These are phyloP conservation scores for Microplitis mediator DNA, from an alignment of 1,140 invertebrate species.

Conservation along the genomic window DNA sequence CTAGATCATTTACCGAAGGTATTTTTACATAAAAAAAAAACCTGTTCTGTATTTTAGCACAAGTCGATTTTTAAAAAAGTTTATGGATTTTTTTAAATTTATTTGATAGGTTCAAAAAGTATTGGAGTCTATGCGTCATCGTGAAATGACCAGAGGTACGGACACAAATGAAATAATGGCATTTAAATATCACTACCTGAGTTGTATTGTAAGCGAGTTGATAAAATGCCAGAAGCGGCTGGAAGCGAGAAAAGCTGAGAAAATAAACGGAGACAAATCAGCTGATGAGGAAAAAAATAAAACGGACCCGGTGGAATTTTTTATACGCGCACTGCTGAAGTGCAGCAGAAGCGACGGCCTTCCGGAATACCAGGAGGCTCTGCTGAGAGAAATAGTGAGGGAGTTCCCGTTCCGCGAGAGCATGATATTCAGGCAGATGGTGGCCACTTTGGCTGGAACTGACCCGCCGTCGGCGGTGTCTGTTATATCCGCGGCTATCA, in stretches of 20 bases:
- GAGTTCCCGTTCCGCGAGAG: conserved; percentile 88
- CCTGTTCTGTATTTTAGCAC: neutral
- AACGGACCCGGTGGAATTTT: conserved; percentile 73
- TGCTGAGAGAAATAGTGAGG: conserved; percentile 83
- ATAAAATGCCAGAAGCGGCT: conserved; percentile 70
- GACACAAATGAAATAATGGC: conserved; percentile 92
- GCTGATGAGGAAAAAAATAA: conserved; percentile 50
- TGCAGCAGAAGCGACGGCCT: conserved; percentile 76
- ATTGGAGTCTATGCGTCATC: conserved; percentile 82
- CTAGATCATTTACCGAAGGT: conserved; percentile 78
- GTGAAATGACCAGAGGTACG: conserved; percentile 81
- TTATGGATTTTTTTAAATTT: conserved; percentile 18
- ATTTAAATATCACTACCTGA: conserved; percentile 89
- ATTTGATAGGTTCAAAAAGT: conserved; percentile 68
- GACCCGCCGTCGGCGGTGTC: conserved; percentile 72
- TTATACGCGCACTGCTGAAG: conserved; percentile 78
- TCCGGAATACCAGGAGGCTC: conserved; percentile 79
- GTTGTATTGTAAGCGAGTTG: conserved; percentile 76
- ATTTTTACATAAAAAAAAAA: conserved; percentile 31
- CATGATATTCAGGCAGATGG: conserved; percentile 85
- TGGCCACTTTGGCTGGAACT: conserved; percentile 72
- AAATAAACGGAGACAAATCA: conserved; percentile 36
- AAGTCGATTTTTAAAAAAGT: neutral
- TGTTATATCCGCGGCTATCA: conserved; percentile 84
- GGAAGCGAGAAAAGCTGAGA: conserved; percentile 57